phyloP scores from a whole-genome alignment of 2,888 invertebrate species.

The Thymelicus acteon region DNA sequence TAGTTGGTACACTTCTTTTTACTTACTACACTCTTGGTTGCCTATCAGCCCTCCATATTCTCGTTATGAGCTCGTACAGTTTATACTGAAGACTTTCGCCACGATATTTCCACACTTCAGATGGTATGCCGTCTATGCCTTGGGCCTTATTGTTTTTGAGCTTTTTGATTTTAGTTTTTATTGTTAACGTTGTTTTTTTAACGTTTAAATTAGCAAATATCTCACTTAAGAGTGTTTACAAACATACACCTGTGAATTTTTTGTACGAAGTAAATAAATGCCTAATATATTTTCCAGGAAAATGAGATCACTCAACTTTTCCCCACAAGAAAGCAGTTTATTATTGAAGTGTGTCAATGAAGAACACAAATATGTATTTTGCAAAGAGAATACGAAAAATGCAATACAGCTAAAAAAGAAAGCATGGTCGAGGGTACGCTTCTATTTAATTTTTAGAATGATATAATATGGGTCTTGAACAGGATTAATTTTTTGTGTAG shows the following conservation, averaged over 20 bases:
- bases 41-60: background rate
- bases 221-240: too few relatives aligned
- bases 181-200: too few relatives aligned
- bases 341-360: conserved; percentile 68
- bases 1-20: background rate
- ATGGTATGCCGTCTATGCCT: too few relatives aligned
- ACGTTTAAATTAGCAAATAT: too few relatives aligned
- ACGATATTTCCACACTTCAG: background rate
- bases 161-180: too few relatives aligned
- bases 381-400: conserved; percentile 51
- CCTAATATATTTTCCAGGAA: conserved; percentile 27
- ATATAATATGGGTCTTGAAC: background rate
- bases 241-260: too few relatives aligned
- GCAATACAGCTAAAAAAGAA: conserved; percentile 57
- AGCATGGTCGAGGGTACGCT: conserved; percentile 70
- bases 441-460: background rate
- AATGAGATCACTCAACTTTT: conserved; percentile 60
- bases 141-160: too few relatives aligned
- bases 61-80: background rate
- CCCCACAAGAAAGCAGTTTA: conserved; percentile 65
- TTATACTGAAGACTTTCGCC: background rate
- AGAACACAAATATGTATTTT: conserved; percentile 66
- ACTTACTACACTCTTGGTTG: too few relatives aligned
- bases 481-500: too few relatives aligned
- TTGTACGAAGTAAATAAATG: too few relatives aligned